Conservation (phyloP, 1,140 invertebrate genomes). For the Mycetomoellerius zeteki region DNA sequence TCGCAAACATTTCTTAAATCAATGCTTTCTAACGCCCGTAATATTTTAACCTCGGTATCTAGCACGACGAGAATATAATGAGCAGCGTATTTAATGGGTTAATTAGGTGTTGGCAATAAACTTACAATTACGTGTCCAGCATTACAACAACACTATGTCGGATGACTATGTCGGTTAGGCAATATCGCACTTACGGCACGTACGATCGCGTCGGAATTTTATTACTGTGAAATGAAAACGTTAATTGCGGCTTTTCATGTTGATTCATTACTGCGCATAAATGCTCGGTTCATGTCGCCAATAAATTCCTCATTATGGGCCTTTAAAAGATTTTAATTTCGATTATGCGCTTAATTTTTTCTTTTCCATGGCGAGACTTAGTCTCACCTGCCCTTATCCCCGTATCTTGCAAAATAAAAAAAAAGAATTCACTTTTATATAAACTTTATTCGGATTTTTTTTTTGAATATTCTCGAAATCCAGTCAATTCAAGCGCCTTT, state of each 20-base stretch:
- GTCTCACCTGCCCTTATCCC: not conserved
- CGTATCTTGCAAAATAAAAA: slow-evolving; percentile 22
- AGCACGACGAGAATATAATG: slow-evolving; percentile 37
- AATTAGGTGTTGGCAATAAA: slow-evolving; percentile 51
- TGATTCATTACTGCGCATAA: slow-evolving; percentile 15
- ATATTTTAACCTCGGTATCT: not conserved
- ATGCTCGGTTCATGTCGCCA: not conserved
- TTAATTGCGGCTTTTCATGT: slow-evolving; percentile 37
- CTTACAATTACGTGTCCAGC: slow-evolving; percentile 43
- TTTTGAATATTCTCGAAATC: slow-evolving; percentile 58
- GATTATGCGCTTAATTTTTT: slow-evolving; percentile 36
- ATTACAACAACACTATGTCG: slow-evolving; percentile 33
- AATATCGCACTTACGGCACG: slow-evolving; percentile 43
- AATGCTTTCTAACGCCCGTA: not conserved
- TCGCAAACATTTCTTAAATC: not conserved
- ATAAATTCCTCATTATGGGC: not conserved
- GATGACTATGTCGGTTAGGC: slow-evolving; percentile 27
- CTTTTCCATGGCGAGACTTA: not conserved
- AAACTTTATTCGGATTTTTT: slow-evolving; percentile 56
- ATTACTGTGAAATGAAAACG: slow-evolving; percentile 45
- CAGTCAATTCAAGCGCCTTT: slow-evolving; percentile 68
- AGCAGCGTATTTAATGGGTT: slow-evolving; percentile 28
- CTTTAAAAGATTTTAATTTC: slow-evolving; percentile 30
- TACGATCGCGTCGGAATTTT: slow-evolving; percentile 20
- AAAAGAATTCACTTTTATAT: slow-evolving; percentile 41